phyloP scores from a whole-genome alignment of 2,113 vertebrate species.

The Sinocyclocheilus rhinocerous region DNA sequence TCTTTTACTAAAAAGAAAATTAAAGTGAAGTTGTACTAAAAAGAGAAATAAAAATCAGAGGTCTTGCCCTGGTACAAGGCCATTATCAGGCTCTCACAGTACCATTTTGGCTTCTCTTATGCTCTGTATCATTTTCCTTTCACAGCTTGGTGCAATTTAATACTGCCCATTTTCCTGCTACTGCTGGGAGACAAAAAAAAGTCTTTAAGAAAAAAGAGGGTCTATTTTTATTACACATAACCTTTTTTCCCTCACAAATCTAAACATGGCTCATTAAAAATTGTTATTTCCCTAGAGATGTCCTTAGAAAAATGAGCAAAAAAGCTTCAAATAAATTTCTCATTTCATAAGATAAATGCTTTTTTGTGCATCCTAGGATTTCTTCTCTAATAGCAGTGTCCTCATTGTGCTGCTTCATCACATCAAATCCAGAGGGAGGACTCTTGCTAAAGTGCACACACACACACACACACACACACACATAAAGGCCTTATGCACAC shows the following conservation, averaged over 20 bases:
- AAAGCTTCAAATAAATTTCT: conserved; percentile 51
- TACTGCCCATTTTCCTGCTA: conserved; percentile 18
- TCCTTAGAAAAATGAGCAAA: conserved; percentile 45
- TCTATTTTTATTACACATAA: conserved; percentile 49
- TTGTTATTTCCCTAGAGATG: conserved; percentile 52
- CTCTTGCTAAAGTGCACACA: not conserved
- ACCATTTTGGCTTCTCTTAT: conserved; percentile 5
- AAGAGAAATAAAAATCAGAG: conserved; percentile 25
- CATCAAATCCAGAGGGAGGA: conserved; percentile 14
- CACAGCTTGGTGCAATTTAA: conserved; percentile 25
- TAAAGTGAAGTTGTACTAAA: not conserved
- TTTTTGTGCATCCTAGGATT: conserved; percentile 30
- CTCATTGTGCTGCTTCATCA: conserved; percentile 27
- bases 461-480: not conserved
- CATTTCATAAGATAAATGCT: conserved; percentile 47
- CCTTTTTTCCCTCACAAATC: conserved; percentile 35
- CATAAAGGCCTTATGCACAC: not conserved
- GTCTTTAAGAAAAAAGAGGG: conserved; percentile 29
- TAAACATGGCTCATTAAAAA: conserved; percentile 57
- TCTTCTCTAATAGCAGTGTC: conserved; percentile 21
- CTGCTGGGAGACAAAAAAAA: conserved; percentile 25
- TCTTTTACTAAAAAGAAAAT: not conserved
- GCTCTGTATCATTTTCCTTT: not conserved
- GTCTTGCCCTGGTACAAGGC: not conserved
- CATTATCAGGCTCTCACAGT: conserved; percentile 29